These are phyloP conservation scores for Nothura maculosa DNA, from an alignment of 2,797 vertebrate species.

Conservation along the genomic window DNA sequence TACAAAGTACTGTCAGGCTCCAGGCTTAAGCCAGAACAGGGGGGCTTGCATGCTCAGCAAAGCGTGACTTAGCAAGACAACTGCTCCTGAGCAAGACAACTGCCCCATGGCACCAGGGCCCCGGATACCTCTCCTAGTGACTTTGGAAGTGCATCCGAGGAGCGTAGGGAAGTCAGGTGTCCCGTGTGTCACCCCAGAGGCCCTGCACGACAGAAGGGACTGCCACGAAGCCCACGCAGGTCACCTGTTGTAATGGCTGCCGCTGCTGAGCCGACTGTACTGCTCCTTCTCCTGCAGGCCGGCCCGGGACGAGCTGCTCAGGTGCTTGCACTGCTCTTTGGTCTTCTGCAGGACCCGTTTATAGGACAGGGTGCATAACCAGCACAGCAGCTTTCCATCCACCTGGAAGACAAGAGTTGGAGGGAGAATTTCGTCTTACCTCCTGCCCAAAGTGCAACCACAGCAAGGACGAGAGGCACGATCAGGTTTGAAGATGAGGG, in stretches of 20 bases:
- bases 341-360: constrained; percentile 85
- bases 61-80: neutral
- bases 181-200: neutral
- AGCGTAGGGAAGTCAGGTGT: neutral
- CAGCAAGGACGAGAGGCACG: neutral
- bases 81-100: neutral
- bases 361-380: constrained; percentile 84
- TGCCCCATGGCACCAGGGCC: rapidly evolving
- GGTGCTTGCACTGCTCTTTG: constrained; percentile 85
- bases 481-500: neutral
- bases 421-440: neutral
- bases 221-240: too few relatives aligned
- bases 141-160: rapidly evolving
- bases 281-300: constrained; percentile 83
- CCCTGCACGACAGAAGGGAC: too few relatives aligned
- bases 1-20: neutral
- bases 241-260: constrained; percentile 83
- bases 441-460: neutral
- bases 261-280: constrained; percentile 76
- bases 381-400: constrained; percentile 85
- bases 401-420: constrained; percentile 64
- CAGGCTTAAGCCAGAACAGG: neutral
- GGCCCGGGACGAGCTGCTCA: constrained; percentile 79
- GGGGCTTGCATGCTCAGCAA: neutral
- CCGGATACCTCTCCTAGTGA: neutral